Percentiles rank a stretch among this genome's conserved stretches.
Evolutionary conservation across 1,140 invertebrate genomes (phyloP).

Genomic region (Liolophura sinensis): DNA sequence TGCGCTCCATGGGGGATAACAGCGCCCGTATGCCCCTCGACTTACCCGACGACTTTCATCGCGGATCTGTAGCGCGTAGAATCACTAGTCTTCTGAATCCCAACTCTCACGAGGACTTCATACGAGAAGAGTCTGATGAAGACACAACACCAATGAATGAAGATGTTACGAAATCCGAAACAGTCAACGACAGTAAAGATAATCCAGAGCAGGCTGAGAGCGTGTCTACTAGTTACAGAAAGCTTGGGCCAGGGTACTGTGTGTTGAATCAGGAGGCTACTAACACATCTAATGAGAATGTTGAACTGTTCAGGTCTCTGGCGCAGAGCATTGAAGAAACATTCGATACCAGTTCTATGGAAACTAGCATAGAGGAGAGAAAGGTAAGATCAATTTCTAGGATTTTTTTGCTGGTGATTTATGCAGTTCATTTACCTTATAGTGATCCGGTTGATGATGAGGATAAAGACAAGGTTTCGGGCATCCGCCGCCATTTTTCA

Average conservation of each 20-base stretch:
- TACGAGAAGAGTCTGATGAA: no score
- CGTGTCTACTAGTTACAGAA: slow-evolving; percentile 2
- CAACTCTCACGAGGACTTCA: no score
- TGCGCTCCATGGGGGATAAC: slow-evolving; percentile 19
- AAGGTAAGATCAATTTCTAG: no score
- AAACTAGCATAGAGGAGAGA: no score
- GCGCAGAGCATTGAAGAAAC: slow-evolving; percentile 32
- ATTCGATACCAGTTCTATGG: background rate
- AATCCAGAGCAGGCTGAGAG: background rate
- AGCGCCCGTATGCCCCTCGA: slow-evolving; percentile 45
- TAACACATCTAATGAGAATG: slow-evolving; percentile 24
- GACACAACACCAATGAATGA: no score
- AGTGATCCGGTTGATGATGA: no score
- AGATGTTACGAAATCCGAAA: background rate
- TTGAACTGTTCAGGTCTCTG: slow-evolving; percentile 32
- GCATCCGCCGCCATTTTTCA: no score
- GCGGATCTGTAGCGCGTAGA: background rate
- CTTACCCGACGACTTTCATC: slow-evolving; percentile 21
- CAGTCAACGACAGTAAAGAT: background rate
- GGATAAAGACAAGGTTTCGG: no score
- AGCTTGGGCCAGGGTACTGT: slow-evolving; percentile 45
- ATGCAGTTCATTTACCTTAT: no score
- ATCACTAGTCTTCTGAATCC: no score
- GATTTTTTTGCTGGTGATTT: no score
- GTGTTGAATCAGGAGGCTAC: slow-evolving; percentile 24